Evolutionary conservation across 1,140 invertebrate genomes (phyloP), one percentile per base, ranked within the genome.

Genomic region (Drosophila kanapiae): DNA sequence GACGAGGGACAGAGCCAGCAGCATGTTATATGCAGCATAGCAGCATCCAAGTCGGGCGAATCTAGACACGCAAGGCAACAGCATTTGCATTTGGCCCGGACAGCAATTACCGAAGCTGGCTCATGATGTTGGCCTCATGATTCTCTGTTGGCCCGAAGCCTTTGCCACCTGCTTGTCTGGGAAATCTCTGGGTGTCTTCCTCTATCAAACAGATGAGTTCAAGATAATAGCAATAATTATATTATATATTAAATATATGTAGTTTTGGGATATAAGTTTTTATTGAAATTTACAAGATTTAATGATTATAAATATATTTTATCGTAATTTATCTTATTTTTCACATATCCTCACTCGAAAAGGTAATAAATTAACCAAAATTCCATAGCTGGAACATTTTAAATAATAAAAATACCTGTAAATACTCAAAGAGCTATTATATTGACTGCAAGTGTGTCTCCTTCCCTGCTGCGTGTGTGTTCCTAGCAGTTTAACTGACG

Each of bases 151-250:
- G 78, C 84, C 71, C 45, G 63, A 75, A 77, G 71, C 71, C 75
- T 76, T 87, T 88, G 84, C 84, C 84, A 87, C 84, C 84, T 87
- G 84, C 84, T 87, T 84, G 84, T 88, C 83, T 86, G 82, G 82
- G 68, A 83, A 80, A 82, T 82, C 82, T 82, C 75, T 70, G 35
- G 65, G 51, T 70, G 49, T 72, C 42, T 35, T 53, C 49, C 33
- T 27, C 38, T 27, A 16, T 71, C 67, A 38, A 38, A 58, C 38
- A 63, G 18, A 9, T 27, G 14, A 6, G 38, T 29, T 1, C 62
- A 64, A 38, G n/a, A 27, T 43, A 35, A 64, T 64, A 61, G 56
- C 27, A 43, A 14, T 11, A 23, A 27, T 23, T 5, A n/a, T 35
- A 27, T 23, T 5, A n/a, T 35, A 7, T n/a, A 3, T 42, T 16